Conservation (phyloP, 2,797 vertebrate species). For the Fistularia tabacaria region DNA sequence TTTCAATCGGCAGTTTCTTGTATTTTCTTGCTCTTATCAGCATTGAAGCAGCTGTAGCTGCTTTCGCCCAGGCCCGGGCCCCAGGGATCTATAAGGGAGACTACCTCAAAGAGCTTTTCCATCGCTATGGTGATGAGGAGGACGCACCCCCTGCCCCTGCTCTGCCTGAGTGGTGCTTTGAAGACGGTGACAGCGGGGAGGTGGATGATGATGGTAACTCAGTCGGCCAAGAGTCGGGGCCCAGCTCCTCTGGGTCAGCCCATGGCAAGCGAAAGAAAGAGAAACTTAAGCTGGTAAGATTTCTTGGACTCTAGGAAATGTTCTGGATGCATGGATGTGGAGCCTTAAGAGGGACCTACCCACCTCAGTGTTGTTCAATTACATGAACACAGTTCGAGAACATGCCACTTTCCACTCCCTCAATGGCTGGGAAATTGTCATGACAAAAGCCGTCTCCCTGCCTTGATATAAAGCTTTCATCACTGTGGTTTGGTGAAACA, state of each 20-base stretch:
- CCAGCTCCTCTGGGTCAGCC: slow-evolving; percentile 86
- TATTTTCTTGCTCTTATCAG: slow-evolving; percentile 64
- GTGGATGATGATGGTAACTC: slow-evolving; percentile 81
- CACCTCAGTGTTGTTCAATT: slow-evolving; percentile 7
- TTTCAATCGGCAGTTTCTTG: too few relatives aligned
- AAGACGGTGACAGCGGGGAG: slow-evolving; percentile 80
- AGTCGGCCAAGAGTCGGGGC: slow-evolving; percentile 84
- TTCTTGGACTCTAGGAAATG: slow-evolving; percentile 21
- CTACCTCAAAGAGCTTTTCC: slow-evolving; percentile 96
- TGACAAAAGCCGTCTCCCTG: slow-evolving; percentile 2
- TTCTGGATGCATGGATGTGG: slow-evolving; percentile 23
- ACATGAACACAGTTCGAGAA: slow-evolving; percentile 3
- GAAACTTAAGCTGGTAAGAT: slow-evolving; percentile 88
- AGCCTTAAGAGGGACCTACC: slow-evolving; percentile 1
- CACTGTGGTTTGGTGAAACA: slow-evolving; percentile 16
- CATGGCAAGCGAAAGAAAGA: slow-evolving; percentile 90
- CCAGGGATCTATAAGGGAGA: slow-evolving; percentile 98
- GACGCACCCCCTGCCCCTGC: slow-evolving; percentile 86
- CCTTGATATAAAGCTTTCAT: slow-evolving; percentile 21
- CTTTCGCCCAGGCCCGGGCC: slow-evolving; percentile 87
- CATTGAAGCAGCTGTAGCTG: slow-evolving; percentile 91
- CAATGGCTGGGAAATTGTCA: slow-evolving; percentile 9
- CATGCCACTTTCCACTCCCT: slow-evolving; percentile 7
- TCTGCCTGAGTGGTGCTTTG: slow-evolving; percentile 95
- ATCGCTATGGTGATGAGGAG: slow-evolving; percentile 91